Base-by-base conservation (phyloP, 2,888 invertebrate genomes). In the Prenolepis imparis region DNA sequence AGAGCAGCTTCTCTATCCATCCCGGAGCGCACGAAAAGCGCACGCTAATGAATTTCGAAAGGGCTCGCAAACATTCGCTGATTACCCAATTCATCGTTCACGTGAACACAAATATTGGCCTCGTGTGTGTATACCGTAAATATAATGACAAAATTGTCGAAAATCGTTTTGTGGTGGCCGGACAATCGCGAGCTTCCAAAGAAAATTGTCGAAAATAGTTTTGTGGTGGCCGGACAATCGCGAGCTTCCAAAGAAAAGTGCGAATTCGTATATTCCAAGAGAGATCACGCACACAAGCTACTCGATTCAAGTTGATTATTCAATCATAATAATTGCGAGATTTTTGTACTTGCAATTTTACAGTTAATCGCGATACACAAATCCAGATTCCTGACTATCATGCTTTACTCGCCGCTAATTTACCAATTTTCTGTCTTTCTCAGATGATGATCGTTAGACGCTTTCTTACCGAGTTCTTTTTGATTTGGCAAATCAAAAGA, bases 1-100 rank as follows among this genome's bases (percentile, higher is more conserved):
- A 70, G 72, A 83, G 36, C 63, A 67, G 28, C 28, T 85, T 86
- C n/a, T 6, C 48, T 18, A 48, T 88, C 84, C 83, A 44, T 59
- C 63, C 63, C 72, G 78, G 39, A 11, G 24, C 18, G 24, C 48
- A 24, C 59, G 83, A 89, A 89, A 88, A 84, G 83, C 85, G 66
- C 61, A 75, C 82, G 83, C 75, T 87, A 88, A 90, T 90, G 84
- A 91, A 89, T 90, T 87, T 82, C 85, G 80, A 74, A 90, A 88
- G 86, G 83, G 86, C 83, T 55, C 64, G 86, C 82, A 91, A 91
- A 91, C 84, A 89, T 67, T 78, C 72, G 80, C 82, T 87, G 87
- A 91, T 90, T 87, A 85, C 84, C 82, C 78, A 72, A 84, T 74
- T 88, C 73, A 28, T 81, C 83, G 52, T 32, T 77, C 84, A 80